phyloP scores from a whole-genome alignment of 2,888 invertebrate species.

The Mayetiola destructor region DNA sequence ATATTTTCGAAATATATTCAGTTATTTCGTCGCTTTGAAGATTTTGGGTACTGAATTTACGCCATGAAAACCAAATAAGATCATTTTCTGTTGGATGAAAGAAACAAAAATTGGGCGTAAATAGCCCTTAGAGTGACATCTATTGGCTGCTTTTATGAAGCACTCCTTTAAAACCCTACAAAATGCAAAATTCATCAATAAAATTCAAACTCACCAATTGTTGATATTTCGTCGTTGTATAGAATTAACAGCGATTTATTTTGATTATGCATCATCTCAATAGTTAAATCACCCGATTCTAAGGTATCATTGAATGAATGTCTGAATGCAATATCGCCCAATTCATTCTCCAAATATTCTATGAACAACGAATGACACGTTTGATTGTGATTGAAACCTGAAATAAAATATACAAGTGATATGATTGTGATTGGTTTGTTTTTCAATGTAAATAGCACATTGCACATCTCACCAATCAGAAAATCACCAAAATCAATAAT shows the following conservation, averaged over 20 bases:
- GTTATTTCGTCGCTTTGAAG: constrained; percentile 28
- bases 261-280: constrained; percentile 42
- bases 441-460: not conserved
- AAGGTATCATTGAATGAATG: constrained; percentile 28
- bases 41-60: constrained; percentile 27
- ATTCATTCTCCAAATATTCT: constrained; percentile 37
- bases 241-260: constrained; percentile 43
- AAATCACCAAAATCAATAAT: constrained; percentile 73
- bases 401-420: constrained; percentile 13
- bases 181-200: constrained; percentile 30
- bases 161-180: not conserved
- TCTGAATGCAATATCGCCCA: constrained; percentile 38
- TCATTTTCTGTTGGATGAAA: constrained; percentile 25
- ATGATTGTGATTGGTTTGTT: not conserved
- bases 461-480: constrained; percentile 35
- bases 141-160: not conserved
- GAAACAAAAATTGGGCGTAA: constrained; percentile 26
- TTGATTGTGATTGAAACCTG: constrained; percentile 31
- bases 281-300: constrained; percentile 36
- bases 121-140: not conserved
- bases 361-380: constrained; percentile 39
- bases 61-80: constrained; percentile 30
- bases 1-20: constrained; percentile 30
- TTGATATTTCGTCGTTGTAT: constrained; percentile 39
- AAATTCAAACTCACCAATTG: constrained; percentile 43